Evolutionary conservation across 53 echinoderm and acorn worm genomes (phyloP).

Genomic region (Apostichopus leukothele): DNA sequence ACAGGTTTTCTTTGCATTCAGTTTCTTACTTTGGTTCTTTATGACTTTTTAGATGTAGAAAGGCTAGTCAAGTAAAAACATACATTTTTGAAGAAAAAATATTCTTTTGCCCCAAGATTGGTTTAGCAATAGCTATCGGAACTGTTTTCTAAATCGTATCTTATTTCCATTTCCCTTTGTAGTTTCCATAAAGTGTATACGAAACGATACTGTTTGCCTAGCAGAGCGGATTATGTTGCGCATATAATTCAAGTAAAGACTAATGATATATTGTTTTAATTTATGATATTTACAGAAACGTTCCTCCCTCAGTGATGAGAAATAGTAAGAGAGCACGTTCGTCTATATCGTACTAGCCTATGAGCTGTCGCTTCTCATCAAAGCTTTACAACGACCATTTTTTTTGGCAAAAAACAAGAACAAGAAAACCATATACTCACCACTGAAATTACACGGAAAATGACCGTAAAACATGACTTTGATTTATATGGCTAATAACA

Average conservation of each 20-base stretch:
- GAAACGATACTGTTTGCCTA: not conserved
- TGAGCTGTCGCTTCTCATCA: not conserved
- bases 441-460: constrained; percentile 17
- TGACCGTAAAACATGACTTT: constrained; percentile 35
- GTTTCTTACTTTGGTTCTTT: no score
- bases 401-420: no score
- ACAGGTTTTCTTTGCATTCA: no score
- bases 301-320: not conserved
- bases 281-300: constrained; percentile 33
- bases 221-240: not conserved
- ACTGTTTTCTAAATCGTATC: no score
- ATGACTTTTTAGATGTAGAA: no score
- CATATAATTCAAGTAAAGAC: not conserved
- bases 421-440: not conserved
- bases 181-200: no score
- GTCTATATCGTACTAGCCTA: not conserved
- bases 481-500: constrained; percentile 31
- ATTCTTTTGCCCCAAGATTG: no score
- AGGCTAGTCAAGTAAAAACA: no score
- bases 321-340: not conserved
- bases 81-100: no score
- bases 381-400: not conserved
- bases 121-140: no score
- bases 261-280: constrained; percentile 28
- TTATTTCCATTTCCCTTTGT: no score